Evolutionary conservation across 2,888 invertebrate genomes (phyloP).

Genomic region (Polyommatus icarus): DNA sequence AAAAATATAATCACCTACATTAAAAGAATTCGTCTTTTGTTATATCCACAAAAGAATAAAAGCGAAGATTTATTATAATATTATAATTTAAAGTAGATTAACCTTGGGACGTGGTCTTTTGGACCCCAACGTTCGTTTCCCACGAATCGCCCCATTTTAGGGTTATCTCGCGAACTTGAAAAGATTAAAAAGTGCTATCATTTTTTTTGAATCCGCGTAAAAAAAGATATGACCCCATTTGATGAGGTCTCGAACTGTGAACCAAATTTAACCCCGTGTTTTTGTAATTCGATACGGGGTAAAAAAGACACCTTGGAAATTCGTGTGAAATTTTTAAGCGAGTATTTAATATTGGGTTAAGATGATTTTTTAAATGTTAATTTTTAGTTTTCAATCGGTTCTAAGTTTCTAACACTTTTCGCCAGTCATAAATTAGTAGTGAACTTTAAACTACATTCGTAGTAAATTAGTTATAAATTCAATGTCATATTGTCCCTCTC

Average conservation of each 20-base stretch:
- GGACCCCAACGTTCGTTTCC: conserved; percentile 58
- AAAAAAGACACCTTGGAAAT: conserved; percentile 37
- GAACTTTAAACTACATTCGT: no score
- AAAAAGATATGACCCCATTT: conserved; percentile 67
- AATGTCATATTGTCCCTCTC: no score
- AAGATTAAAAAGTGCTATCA: conserved; percentile 68
- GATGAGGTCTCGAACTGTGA: conserved; percentile 73
- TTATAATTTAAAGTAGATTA: conserved; percentile 58
- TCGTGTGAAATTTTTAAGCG: conserved; percentile 54
- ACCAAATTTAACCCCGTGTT: conserved; percentile 69
- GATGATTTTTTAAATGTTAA: not conserved
- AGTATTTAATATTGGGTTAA: conserved; percentile 48
- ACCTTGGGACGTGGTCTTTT: conserved; percentile 55
- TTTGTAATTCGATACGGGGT: conserved; percentile 71
- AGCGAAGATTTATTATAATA: conserved; percentile 31
- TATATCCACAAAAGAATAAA: conserved; percentile 8
- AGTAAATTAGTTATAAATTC: no score
- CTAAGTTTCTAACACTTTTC: no score
- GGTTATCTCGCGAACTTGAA: conserved; percentile 63
- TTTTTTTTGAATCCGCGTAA: conserved; percentile 47
- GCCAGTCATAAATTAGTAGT: not conserved
- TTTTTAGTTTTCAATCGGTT: not conserved
- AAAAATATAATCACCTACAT: not conserved
- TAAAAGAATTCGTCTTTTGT: conserved; percentile 11
- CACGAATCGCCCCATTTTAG: conserved; percentile 75